These are phyloP conservation scores for Butorides virescens DNA, from an alignment of 2,113 vertebrate species.

Conservation along the genomic window DNA sequence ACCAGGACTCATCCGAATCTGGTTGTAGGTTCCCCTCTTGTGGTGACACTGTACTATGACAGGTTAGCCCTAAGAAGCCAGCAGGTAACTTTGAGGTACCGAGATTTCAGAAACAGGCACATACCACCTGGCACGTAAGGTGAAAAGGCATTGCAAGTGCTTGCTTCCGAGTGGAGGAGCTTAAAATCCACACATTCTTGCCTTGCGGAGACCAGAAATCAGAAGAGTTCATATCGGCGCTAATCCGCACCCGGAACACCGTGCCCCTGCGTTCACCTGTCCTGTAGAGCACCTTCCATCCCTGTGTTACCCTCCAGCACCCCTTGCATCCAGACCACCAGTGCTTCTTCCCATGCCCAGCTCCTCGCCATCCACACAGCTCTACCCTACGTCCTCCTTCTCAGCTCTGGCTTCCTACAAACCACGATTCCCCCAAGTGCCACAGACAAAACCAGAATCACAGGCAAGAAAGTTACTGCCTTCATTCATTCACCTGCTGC, in stretches of 20 bases:
- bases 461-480: not conserved
- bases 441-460: not conserved
- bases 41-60: not conserved
- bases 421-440: rapidly evolving
- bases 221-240: rapidly evolving
- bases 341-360: not conserved
- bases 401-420: not conserved
- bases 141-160: not conserved
- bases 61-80: not conserved
- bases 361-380: not conserved
- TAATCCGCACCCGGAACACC: not conserved
- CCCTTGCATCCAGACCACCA: not conserved
- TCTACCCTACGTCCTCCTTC: not conserved
- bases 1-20: not conserved
- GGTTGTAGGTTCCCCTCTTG: conserved; percentile 56
- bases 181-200: not conserved
- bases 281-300: rapidly evolving
- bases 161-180: too few species aligned
- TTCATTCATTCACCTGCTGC: not conserved
- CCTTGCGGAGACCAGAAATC: not conserved
- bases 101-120: not conserved
- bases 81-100: not conserved
- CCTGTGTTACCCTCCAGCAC: not conserved
- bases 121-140: rapidly evolving
- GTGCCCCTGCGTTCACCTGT: not conserved